Evolutionary conservation across 2,888 invertebrate genomes (phyloP), one percentile per base, ranked within the genome.

Genomic region (Tiliacea aurago): DNA sequence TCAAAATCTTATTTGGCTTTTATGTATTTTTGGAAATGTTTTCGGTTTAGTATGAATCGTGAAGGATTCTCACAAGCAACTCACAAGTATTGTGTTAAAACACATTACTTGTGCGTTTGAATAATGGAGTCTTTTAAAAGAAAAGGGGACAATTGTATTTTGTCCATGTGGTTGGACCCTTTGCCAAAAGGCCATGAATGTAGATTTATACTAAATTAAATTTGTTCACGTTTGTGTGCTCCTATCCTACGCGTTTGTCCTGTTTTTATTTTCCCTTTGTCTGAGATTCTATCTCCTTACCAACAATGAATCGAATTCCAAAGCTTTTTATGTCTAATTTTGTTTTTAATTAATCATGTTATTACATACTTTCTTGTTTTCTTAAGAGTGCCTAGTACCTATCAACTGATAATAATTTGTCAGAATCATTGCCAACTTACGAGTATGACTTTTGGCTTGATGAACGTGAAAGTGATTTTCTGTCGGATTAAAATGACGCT

Each of bases 251-350:
- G 20, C 9, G 28, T 43, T 56, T 68, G 13, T 67, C 43, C 33
- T 73, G 61, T 69, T 68, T 72, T 55, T 77, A 43, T 82, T 84
- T 83, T 75, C 61, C 76, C 73, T 76, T 84, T 76, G 74, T 81
- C 68, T 78, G 65, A 65, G 47, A 82, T 82, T 78, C 64, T 37
- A 79, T 80, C 72, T 73, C 68, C 62, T 76, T 81, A 74, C 56
- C 56, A 69, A 61, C 76, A 79, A 86, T 88, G 88, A 87, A 89
- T 89, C 84, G 86, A 86, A 89, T 89, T 86, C 81, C 70, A 72
- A 70, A 80, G 83, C 76, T 86, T 86, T 84, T 77, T 85, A 78
- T 86, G 83, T 84, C 87, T 81, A 85, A 84, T 84, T 87, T 85
- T 84, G 82, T 90, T 13, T 37, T 37, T 6, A 45, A 18, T 37